Evolutionary conservation across 2,113 vertebrate genomes (phyloP), one percentile per base, ranked within the genome.

Genomic region (Glaucomys volans): DNA sequence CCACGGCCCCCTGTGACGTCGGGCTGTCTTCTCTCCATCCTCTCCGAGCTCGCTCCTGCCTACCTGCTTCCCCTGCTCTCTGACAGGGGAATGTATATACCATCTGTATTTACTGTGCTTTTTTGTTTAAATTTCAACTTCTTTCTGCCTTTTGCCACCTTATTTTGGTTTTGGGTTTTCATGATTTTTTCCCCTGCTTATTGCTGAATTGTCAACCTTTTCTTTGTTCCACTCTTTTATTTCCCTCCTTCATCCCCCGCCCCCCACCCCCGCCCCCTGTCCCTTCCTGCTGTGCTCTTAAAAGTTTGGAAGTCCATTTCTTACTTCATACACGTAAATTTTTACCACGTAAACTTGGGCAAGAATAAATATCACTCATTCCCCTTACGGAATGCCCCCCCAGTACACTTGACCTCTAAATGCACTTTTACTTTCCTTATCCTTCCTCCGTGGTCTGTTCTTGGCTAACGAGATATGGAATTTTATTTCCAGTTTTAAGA

Each of bases 401-500:
- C 2, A 75, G 64, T 66, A 40, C 18, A 44, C 32, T 91, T 95
- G 80, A 80, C 64, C 80, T 88, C 96, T 76, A 87, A 66, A 40
- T 76, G 37, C 10, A 37, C 54, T 67, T 94, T 50, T 1, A 11
- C 24, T 40, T 77, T 77, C 20, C 82, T 83, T 30, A 12, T 52
- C 42, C 30, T 91, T 86, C 40, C 8, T 86, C 37, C n/a, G 20
- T 72, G 64, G 18, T 72, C 44, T 72, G 44, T 86, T 87, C 42
- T 80, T 91, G 54, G 89, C 88, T 93, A 87, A 77, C 69, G 44
- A 52, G 20, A 82, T 42, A n/a, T 6, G 42, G 67, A 89, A 59
- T 91, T 95, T 92, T 94, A 90, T 88, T 95, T 95, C 26, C 50
- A 90, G 62, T 37, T 64, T 95, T 80, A 90, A 81, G 87, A 62